Conservation (phyloP, 2,888 invertebrate species). For the Smittia aterrima region DNA sequence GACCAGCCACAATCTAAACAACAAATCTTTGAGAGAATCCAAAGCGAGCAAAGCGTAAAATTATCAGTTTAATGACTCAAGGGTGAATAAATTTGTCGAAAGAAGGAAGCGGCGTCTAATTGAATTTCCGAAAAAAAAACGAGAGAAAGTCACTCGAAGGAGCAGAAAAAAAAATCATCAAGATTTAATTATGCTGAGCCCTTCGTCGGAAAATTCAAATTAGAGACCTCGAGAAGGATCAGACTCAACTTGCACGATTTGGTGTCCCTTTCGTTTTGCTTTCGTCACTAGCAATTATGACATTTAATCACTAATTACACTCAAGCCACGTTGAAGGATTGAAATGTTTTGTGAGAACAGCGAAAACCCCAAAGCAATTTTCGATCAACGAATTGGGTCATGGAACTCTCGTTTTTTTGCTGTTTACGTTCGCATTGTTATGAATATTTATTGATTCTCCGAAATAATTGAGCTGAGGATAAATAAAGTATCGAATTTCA, state of each 20-base stretch:
- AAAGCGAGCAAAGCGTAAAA: background rate
- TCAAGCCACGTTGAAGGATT: background rate
- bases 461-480: conserved; percentile 18
- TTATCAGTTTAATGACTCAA: conserved; percentile 3
- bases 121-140: background rate
- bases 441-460: conserved; percentile 18
- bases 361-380: background rate
- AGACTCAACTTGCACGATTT: background rate
- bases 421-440: background rate
- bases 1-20: background rate
- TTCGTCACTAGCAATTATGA: background rate
- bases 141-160: background rate
- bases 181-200: conserved; percentile 1
- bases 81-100: background rate
- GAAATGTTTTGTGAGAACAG: background rate
- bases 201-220: background rate
- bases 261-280: background rate
- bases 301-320: background rate
- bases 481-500: conserved; percentile 23
- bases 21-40: background rate
- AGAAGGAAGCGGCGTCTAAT: background rate
- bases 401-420: background rate
- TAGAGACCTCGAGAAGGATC: no score
- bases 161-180: conserved; percentile 10
- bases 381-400: conserved; percentile 10